phyloP scores from a whole-genome alignment of 2,113 vertebrate genomes.

The Pitta sordida region DNA sequence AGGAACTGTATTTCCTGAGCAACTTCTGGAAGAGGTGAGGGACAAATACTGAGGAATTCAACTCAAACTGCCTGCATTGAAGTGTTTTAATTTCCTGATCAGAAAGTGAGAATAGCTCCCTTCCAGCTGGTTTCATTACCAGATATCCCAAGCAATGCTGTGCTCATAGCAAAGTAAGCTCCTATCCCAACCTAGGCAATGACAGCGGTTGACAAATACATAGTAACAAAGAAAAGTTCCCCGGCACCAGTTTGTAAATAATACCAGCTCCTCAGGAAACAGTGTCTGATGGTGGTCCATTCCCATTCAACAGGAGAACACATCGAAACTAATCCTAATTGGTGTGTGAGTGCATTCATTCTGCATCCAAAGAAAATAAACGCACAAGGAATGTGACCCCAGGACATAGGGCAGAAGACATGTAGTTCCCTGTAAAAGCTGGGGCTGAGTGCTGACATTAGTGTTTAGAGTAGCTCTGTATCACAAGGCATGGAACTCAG shows the following conservation, averaged over 20 bases:
- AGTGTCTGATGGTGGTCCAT: not conserved
- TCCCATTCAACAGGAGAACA: accelerated
- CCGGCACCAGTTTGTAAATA: accelerated
- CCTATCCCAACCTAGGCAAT: accelerated
- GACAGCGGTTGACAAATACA: not conserved
- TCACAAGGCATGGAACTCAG: not conserved
- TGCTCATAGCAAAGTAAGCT: accelerated
- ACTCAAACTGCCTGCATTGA: not conserved
- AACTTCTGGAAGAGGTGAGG: not conserved
- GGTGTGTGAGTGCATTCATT: not conserved
- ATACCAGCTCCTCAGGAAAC: not conserved
- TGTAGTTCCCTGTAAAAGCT: not conserved
- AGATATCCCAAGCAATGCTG: not conserved
- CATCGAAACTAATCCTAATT: not conserved
- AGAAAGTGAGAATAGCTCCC: not conserved
- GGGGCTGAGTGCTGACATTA: not conserved
- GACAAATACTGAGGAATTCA: not conserved
- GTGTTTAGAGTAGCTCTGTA: not conserved
- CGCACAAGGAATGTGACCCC: not conserved
- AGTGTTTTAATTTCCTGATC: not conserved
- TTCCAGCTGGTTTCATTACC: not conserved
- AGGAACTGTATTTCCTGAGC: not conserved
- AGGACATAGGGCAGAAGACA: not conserved
- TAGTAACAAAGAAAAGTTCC: not conserved
- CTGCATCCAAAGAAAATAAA: not conserved